These are phyloP conservation scores for Cyrtonyx montezumae DNA, from an alignment of 2,113 vertebrate genomes.

Conservation along the genomic window DNA sequence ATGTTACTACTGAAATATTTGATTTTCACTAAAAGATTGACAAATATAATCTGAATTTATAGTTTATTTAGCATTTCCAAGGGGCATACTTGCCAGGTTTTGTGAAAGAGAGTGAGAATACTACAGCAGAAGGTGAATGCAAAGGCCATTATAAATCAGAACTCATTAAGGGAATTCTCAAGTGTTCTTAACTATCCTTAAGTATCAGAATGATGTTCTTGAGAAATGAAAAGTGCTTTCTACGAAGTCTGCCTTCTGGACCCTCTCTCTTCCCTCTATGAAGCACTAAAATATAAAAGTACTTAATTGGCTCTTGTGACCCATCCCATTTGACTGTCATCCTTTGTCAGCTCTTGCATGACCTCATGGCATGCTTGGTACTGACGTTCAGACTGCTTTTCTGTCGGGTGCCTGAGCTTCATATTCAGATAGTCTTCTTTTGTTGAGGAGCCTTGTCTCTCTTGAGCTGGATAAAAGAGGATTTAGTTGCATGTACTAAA, in stretches of 20 bases:
- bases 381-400: slow-evolving; percentile 45
- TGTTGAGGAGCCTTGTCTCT: slow-evolving; percentile 50
- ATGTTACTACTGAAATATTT: background rate
- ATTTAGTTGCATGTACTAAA: slow-evolving; percentile 18
- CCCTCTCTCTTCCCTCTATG: slow-evolving; percentile 49
- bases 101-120: background rate
- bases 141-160: background rate
- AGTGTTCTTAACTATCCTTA: background rate
- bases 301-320: slow-evolving; percentile 60
- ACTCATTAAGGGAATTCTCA: background rate
- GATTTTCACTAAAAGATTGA: background rate
- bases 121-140: background rate
- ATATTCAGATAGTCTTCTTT: slow-evolving; percentile 61
- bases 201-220: slow-evolving; percentile 24
- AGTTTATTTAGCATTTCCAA: background rate
- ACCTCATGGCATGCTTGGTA: slow-evolving; percentile 65
- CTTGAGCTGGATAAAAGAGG: background rate
- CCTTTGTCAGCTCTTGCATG: slow-evolving; percentile 63
- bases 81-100: background rate
- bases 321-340: slow-evolving; percentile 59
- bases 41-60: background rate
- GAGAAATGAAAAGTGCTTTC: slow-evolving; percentile 66
- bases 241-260: slow-evolving; percentile 30
- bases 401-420: slow-evolving; percentile 38
- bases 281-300: slow-evolving; percentile 59